Conservation (phyloP, 1,140 invertebrate species). For the Drosophila jambulina region DNA sequence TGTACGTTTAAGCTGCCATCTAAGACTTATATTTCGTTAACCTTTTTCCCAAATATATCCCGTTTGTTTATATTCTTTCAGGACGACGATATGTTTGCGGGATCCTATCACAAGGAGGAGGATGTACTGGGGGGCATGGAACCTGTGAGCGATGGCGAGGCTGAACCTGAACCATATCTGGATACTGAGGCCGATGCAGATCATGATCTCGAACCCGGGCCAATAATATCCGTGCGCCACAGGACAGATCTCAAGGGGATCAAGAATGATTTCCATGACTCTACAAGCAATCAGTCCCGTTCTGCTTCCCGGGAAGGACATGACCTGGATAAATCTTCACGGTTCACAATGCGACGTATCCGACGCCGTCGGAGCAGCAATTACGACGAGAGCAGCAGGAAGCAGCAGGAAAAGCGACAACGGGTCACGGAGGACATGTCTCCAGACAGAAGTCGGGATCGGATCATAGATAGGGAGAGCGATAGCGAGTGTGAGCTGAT, state of each 20-base stretch:
- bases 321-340: background rate
- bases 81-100: conserved; percentile 63
- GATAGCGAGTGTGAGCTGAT: conserved; percentile 68
- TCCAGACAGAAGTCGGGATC: background rate
- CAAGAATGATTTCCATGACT: conserved; percentile 1
- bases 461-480: conserved; percentile 6
- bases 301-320: background rate
- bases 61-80: background rate
- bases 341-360: no score
- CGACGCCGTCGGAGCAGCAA: conserved; percentile 4
- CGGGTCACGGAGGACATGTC: background rate
- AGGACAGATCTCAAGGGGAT: background rate
- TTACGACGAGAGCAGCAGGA: background rate
- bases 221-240: background rate
- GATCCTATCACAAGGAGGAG: conserved; percentile 45
- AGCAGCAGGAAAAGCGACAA: background rate
- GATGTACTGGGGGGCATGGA: conserved; percentile 35
- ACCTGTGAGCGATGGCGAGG: conserved; percentile 17
- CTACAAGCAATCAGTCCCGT: background rate
- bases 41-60: background rate
- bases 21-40: no score
- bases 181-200: conserved; percentile 1
- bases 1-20: background rate
- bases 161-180: conserved; percentile 13
- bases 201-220: conserved; percentile 12